These are phyloP conservation scores for Prionailurus bengalensis DNA, from an alignment of 2,113 vertebrate species.

Conservation along the genomic window DNA sequence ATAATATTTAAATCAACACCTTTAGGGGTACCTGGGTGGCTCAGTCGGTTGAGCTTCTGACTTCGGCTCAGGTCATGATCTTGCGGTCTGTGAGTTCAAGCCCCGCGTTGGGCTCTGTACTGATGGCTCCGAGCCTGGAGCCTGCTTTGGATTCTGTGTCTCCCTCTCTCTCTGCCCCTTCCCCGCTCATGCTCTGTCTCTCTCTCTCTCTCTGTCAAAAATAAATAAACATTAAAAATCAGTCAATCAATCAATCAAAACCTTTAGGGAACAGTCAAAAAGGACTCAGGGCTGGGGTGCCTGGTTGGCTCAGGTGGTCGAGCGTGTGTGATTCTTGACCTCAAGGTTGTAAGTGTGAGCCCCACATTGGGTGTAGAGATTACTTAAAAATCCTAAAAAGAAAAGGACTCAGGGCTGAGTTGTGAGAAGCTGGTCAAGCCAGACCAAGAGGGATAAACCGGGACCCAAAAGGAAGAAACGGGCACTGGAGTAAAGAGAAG, in stretches of 20 bases:
- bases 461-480: background rate
- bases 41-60: background rate
- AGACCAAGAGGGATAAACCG: background rate
- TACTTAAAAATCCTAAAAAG: background rate
- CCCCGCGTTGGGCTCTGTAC: background rate
- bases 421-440: background rate
- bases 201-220: too few relatives aligned
- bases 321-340: too few relatives aligned
- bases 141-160: too few relatives aligned
- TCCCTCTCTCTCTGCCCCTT: too few relatives aligned
- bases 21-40: background rate
- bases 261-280: too few relatives aligned
- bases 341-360: background rate
- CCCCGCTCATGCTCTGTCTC: too few relatives aligned
- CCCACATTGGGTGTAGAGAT: background rate
- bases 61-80: background rate
- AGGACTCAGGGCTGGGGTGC: too few relatives aligned
- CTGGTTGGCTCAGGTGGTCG: too few relatives aligned
- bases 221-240: too few relatives aligned
- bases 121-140: too few relatives aligned
- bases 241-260: too few relatives aligned
- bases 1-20: rapidly evolving
- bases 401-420: background rate
- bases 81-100: background rate
- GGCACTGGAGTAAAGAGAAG: rapidly evolving